Base-by-base conservation (phyloP, 2,888 invertebrate genomes). In the Hoplodrina blanda region DNA sequence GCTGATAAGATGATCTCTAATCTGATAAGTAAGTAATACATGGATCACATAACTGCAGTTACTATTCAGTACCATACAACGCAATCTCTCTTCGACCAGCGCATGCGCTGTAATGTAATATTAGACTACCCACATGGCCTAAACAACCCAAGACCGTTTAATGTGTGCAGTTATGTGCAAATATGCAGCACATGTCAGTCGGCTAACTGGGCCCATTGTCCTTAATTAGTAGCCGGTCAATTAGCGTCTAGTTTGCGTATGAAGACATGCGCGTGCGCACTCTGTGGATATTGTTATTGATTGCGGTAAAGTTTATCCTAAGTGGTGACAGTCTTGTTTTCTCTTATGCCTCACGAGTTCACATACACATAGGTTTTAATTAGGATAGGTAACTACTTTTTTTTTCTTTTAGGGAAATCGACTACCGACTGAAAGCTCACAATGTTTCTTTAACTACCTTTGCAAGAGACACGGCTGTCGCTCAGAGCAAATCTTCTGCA, bases 131-230 rank as follows among this genome's bases (percentile, higher is more conserved):
- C 30, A 54, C 52, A 60, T 41, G 11, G 62, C 52, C 54, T 25
- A 50, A 66, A 60, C 74, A 67, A 17, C 25, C 44, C 8, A 57
- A 59, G 63, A 54, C 49, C 50, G 37, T 37, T 30, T 75, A 62
- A 75, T 75, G 74, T 74, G n/a, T 70, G 63, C 62, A 62, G 69
- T 74, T 64, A 66, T 54, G 76, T 84, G 84, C 84, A 82, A 81
- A 82, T 70, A 75, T 77, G 54, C 71, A 57, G 62, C 67, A 64
- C 41, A 76, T 65, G 61, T 60, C 57, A 63, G 59, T 46, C 33
- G 15, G 56, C 60, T 84, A 66, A 76, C 72, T 69, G 62, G 63
- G 52, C 71, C 64, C 65, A 75, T 74, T 83, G 80, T 84, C 79
- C 80, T 82, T 80, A 84, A 83, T 84, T 79, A 80, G 60, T 62